phyloP scores from a whole-genome alignment of 2,797 vertebrate genomes.

The Botia almorhae region DNA sequence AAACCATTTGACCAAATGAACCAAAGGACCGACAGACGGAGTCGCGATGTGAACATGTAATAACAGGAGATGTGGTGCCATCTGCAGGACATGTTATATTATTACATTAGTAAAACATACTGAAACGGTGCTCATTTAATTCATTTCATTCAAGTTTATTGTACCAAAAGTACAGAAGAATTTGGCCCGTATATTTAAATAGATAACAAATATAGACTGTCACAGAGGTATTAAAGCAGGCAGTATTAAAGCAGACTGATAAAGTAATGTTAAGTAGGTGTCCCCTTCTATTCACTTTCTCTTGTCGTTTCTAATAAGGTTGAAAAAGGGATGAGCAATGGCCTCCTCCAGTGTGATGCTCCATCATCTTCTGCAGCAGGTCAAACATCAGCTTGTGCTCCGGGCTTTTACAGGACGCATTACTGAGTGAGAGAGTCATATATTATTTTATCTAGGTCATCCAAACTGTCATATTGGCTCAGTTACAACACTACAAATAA shows the following conservation, averaged over 20 bases:
- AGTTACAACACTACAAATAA: neutral
- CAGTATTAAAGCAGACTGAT: constrained; percentile 78
- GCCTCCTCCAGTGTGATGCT: constrained; percentile 86
- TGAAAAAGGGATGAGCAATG: constrained; percentile 86
- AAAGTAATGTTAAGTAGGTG: constrained; percentile 67
- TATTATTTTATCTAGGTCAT: neutral
- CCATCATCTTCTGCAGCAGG: constrained; percentile 85
- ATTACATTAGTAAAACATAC: too few species aligned
- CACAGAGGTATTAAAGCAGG: constrained; percentile 62
- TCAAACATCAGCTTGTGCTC: constrained; percentile 85
- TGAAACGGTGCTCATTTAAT: neutral
- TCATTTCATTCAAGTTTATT: constrained; percentile 48
- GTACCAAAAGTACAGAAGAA: constrained; percentile 3
- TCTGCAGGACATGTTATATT: constrained; percentile 42
- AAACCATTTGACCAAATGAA: too few species aligned
- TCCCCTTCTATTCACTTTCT: constrained; percentile 30
- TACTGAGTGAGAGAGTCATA: constrained; percentile 71
- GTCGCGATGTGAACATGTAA: neutral
- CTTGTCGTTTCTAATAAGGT: constrained; percentile 63
- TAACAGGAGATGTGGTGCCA: constrained; percentile 19
- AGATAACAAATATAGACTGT: constrained; percentile 56
- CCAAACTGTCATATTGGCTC: neutral
- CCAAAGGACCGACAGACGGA: neutral
- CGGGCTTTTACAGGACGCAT: constrained; percentile 72
- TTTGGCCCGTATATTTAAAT: constrained; percentile 17